Evolutionary conservation across 2,113 vertebrate genomes (phyloP), one percentile per base, ranked within the genome.

Genomic region (Callorhinus ursinus): DNA sequence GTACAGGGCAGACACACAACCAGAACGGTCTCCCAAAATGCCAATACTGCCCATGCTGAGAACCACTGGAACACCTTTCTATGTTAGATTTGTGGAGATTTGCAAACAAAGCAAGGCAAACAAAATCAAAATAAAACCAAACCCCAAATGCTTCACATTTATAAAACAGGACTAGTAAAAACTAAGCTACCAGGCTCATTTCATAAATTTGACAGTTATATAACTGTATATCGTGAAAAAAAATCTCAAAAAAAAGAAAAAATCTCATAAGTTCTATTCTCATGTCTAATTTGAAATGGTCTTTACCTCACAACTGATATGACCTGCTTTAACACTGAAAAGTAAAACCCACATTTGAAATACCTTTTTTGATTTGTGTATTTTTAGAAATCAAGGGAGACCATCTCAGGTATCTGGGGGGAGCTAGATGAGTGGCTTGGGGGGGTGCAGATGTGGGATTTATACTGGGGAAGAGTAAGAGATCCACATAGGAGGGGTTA

Each of bases 61-160:
- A 96, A 74, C 61, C 42, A 82, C 15, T 63, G 12, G 59, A 84
- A 46, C 0, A 77, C 88, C 57, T 51, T 97, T 89, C 39, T 33
- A 55, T 15, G 8, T 31, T 86, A 92, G 59, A 91, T 92, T 55
- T 92, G 88, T 79, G 22, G 80, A 76, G 19, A 67, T 61, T 94
- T 59, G 88, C 11, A 95, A 96, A 92, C 69, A 83, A 90, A 90
- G 46, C 67, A 96, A 88, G 85, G 9, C 18, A 26, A 71, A 90
- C 26, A 85, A 83, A 95, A 76, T 11, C 57, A 63, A 90, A 55
- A 83, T 55, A 93, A 90, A 92, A 49, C 36, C 90, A 88, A 84
- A 39, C 33, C 14, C 21, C 22, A 92, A 87, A 88, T 79, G 59
- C 16, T 26, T 91, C 79, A 53, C 53, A 85, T 88, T 90, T 93